Evolutionary conservation across 2,888 invertebrate species (phyloP).

Genomic region (Onchidella celtica): DNA sequence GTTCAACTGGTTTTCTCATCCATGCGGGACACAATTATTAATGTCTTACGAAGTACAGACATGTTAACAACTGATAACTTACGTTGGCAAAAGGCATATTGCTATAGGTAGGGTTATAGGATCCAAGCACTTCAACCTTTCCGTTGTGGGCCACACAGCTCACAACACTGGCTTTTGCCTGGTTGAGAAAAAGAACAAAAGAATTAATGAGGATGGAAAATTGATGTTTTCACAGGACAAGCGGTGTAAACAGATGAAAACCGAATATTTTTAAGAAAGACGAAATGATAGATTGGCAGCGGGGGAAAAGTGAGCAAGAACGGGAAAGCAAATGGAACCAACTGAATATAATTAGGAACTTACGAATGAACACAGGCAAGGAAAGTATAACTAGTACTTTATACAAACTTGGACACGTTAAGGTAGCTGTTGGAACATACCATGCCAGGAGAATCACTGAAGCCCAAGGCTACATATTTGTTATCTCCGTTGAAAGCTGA

Average conservation of each 20-base stretch:
- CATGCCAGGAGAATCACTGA: constrained; percentile 3
- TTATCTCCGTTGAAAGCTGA: background rate
- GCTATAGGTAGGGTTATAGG: background rate
- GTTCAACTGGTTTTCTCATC: too few relatives aligned
- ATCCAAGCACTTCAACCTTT: background rate
- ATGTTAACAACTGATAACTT: too few relatives aligned
- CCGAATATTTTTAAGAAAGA: too few relatives aligned
- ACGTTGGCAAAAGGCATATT: background rate
- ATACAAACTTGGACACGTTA: background rate
- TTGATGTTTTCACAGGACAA: too few relatives aligned
- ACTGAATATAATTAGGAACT: too few relatives aligned
- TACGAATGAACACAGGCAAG: too few relatives aligned
- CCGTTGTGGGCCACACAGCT: background rate
- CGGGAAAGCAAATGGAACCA: too few relatives aligned
- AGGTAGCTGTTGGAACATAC: too few relatives aligned
- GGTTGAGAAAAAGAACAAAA: background rate
- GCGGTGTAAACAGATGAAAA: too few relatives aligned
- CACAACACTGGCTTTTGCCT: constrained; percentile 34
- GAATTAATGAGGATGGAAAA: background rate
- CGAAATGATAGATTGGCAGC: background rate
- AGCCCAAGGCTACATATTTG: constrained; percentile 34
- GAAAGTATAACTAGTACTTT: background rate
- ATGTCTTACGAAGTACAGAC: too few relatives aligned
- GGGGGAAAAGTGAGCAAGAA: too few relatives aligned
- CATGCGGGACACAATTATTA: too few relatives aligned